Conservation (phyloP, 2,888 invertebrate genomes). For the Andricus curvator region DNA sequence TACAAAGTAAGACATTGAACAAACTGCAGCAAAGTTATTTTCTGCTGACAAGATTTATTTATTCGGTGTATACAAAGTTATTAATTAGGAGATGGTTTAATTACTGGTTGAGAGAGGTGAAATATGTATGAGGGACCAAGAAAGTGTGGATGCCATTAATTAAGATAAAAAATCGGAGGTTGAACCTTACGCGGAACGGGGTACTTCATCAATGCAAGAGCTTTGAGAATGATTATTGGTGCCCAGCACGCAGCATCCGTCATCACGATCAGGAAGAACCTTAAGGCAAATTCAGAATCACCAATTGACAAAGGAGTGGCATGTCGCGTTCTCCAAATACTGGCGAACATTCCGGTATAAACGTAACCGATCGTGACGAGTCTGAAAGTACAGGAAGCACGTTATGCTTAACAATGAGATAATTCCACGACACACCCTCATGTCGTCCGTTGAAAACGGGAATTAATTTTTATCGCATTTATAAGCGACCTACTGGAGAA, state of each 20-base stretch:
- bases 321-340: constrained; percentile 82
- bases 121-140: neutral
- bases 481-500: neutral
- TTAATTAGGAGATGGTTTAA: constrained; percentile 1
- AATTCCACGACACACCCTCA: neutral
- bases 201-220: constrained; percentile 80
- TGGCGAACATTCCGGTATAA: constrained; percentile 83
- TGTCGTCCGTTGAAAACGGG: neutral
- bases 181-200: constrained; percentile 77
- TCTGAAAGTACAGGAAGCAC: constrained; percentile 68
- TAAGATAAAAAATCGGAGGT: constrained; percentile 29
- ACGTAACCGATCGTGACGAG: constrained; percentile 81
- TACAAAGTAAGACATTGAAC: constrained; percentile 13
- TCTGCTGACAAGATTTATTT: neutral
- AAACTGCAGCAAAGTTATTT: neutral
- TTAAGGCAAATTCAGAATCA: constrained; percentile 83
- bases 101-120: constrained; percentile 6
- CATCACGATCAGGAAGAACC: constrained; percentile 86
- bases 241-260: constrained; percentile 87
- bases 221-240: constrained; percentile 84
- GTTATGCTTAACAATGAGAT: neutral
- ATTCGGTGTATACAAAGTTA: neutral
- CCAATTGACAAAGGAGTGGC: constrained; percentile 81
- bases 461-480: neutral
- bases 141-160: constrained; percentile 10